Base-by-base conservation (phyloP, 2,888 invertebrate species). In the Sinohyriopsis cumingii region DNA sequence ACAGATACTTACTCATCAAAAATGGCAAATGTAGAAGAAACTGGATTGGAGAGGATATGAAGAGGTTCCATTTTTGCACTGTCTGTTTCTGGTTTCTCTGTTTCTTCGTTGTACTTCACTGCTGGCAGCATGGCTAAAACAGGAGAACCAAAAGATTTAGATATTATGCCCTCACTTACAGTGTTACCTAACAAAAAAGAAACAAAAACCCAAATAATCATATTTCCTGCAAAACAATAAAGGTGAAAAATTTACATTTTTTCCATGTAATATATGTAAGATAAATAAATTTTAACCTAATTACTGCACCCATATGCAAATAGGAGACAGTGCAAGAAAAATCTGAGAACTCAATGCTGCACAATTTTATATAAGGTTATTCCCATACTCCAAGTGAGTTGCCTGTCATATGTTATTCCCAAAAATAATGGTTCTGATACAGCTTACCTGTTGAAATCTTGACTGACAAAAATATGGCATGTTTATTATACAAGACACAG, bases 11-110 rank as follows among this genome's bases (percentile, higher is more conserved):
- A 92, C 94, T 93, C 92, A 82, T 94, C 94, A 89, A 95, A 95
- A 75, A 95, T 91, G 56, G 94, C 93, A 91, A 94, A 94, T 65
- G 95, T 94, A 65, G 94, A 93, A 24, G 95, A 92, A 22, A 95
- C 92, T 54, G 95, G 94, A 66, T 92, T 75, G 57, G 75, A 74
- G 9, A 75, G 73, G 1, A 95, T 84, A 66, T 92, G 91, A 67
- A 95, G 87, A 54, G 91, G 90, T 76, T 85, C 92, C 86, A 90
- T 92, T 33, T 91, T 89, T 69, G 90, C 91, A 65, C 92, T 89
- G 89, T 94, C 92, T 7, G 94, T 93, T 73, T 92, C 91, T 62
- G 93, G 93, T 66, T 92, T 92, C 83, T 93, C 94, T 57, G 94
- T 93, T 84, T 94, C 94, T 65, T 91, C 87, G 91, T 95, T 93